Evolutionary conservation across 2,888 invertebrate species (phyloP).

Genomic region (Hoplodrina blanda): DNA sequence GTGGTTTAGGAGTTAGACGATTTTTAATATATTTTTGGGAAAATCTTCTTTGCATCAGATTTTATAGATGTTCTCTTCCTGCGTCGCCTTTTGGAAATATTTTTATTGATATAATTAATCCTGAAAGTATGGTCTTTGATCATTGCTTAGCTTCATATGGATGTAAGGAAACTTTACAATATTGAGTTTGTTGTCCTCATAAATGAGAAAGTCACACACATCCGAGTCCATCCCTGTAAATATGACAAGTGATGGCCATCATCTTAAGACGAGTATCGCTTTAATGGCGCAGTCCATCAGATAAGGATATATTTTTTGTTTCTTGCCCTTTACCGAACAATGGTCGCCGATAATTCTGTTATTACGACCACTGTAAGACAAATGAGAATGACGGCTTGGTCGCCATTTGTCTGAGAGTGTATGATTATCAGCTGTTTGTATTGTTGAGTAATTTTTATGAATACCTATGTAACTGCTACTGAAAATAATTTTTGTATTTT

Average conservation of each 20-base stretch:
- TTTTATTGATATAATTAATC: too few species aligned
- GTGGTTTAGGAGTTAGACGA: too few species aligned
- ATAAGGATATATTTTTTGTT: conserved; percentile 72
- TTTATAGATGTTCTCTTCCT: too few species aligned
- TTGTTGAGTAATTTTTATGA: conserved; percentile 48
- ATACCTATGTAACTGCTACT: conserved; percentile 16
- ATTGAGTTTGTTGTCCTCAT: too few species aligned
- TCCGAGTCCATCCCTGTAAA: conserved; percentile 62
- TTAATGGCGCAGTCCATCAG: conserved; percentile 77
- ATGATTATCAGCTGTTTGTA: conserved; percentile 17
- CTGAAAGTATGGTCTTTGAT: too few species aligned
- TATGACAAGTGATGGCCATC: conserved; percentile 79
- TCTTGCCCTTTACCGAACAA: conserved; percentile 74
- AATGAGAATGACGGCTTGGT: conserved; percentile 42
- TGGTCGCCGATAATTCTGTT: conserved; percentile 69
- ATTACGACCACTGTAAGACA: conserved; percentile 57
- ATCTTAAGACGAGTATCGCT: conserved; percentile 75
- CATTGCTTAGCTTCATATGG: too few species aligned
- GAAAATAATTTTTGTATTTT: neutral
- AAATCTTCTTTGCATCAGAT: too few species aligned
- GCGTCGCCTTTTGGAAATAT: too few species aligned
- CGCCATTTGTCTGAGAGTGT: conserved; percentile 27
- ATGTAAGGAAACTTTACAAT: too few species aligned
- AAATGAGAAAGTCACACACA: neutral
- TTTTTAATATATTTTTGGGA: too few species aligned